phyloP scores from a whole-genome alignment of 2,888 invertebrate species.

The Cheilosia urbana region DNA sequence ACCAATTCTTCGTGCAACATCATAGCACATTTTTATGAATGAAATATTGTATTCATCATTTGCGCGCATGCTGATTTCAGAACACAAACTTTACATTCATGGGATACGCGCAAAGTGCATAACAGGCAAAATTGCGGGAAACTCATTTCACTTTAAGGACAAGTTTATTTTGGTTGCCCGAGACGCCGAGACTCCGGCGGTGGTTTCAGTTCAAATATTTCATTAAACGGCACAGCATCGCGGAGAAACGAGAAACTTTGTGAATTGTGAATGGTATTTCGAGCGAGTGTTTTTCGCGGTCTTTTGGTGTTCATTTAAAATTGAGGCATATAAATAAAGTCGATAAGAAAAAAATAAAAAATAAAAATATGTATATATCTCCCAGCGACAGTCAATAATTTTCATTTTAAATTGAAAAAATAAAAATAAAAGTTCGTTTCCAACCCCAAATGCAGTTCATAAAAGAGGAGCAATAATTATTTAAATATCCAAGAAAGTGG shows the following conservation, averaged over 20 bases:
- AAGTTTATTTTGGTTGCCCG: constrained; percentile 19
- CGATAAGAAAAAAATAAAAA: too few relatives aligned
- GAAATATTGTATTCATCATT: constrained; percentile 16
- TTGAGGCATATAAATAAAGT: background rate
- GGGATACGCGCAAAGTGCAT: constrained; percentile 1
- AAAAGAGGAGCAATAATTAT: too few relatives aligned
- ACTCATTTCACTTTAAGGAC: constrained; percentile 30
- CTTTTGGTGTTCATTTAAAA: background rate
- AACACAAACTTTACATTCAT: background rate
- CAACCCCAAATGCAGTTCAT: too few relatives aligned
- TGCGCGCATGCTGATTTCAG: constrained; percentile 32
- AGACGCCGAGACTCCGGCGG: background rate
- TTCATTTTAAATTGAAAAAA: background rate
- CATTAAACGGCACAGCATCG: constrained; percentile 13
- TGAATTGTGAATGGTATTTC: background rate
- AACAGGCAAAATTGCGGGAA: constrained; percentile 39
- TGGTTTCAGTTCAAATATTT: constrained; percentile 17
- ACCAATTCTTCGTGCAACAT: background rate
- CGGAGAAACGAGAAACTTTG: background rate
- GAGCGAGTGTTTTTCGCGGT: background rate
- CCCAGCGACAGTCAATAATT: background rate
- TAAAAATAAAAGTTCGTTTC: background rate
- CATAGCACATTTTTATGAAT: constrained; percentile 17
- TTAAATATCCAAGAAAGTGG: too few relatives aligned
- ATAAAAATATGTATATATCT: too few relatives aligned